Percentiles rank a stretch among this genome's conserved stretches.
Conservation (phyloP, 2,888 invertebrate species). For the Psylliodes chrysocephalus region DNA sequence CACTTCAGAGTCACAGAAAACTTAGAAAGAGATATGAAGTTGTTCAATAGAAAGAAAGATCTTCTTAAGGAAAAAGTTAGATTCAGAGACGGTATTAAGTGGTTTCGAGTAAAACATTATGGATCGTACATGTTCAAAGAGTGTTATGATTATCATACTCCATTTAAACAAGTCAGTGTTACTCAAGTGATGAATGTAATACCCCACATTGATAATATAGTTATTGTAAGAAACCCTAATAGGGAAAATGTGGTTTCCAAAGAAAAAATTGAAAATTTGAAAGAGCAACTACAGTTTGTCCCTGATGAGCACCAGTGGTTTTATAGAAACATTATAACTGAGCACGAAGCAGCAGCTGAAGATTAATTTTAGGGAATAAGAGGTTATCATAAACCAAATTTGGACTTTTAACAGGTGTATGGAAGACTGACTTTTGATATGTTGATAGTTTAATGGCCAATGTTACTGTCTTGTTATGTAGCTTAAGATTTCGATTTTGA, state of each 20-base stretch:
- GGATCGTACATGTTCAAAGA: neutral
- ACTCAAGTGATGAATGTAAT: neutral
- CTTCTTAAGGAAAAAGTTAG: neutral
- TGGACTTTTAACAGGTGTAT: too few species aligned
- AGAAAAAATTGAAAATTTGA: neutral
- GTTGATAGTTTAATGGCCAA: too few species aligned
- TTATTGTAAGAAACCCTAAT: too few species aligned
- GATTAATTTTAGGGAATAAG: too few species aligned
- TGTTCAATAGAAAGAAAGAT: neutral
- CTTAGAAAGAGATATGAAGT: conserved; percentile 2
- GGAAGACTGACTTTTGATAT: too few species aligned
- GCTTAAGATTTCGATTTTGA: too few species aligned
- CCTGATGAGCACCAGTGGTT: neutral
- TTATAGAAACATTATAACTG: too few species aligned
- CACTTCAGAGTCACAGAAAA: conserved; percentile 17
- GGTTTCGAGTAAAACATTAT: neutral
- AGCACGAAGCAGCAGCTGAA: too few species aligned
- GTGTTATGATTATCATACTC: conserved; percentile 19
- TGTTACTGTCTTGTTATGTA: too few species aligned
- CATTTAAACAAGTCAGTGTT: conserved; percentile 25
- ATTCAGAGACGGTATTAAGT: conserved; percentile 7
- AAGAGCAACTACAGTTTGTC: neutral
- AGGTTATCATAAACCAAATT: too few species aligned
- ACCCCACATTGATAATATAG: neutral
- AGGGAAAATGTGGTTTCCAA: neutral